These are phyloP conservation scores for Neuroscelio doddi DNA, from an alignment of 2,888 invertebrate genomes.

Conservation along the genomic window DNA sequence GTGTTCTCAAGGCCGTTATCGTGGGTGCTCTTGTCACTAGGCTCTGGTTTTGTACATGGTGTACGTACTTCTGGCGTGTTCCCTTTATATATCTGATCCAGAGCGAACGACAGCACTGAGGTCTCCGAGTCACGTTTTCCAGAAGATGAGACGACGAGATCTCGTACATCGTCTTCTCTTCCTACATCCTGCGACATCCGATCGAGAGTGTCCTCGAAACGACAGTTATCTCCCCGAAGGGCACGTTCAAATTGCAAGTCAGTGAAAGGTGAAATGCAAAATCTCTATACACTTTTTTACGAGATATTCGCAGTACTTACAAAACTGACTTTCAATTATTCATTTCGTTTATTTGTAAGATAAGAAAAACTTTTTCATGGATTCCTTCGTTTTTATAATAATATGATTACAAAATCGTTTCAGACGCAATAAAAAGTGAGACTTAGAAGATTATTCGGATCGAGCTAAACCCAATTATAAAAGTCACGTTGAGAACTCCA, in stretches of 20 bases:
- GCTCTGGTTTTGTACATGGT: slow-evolving; percentile 39
- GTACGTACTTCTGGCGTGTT: slow-evolving; percentile 41
- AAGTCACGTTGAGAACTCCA: slow-evolving; percentile 23
- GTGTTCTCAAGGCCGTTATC: slow-evolving; percentile 50
- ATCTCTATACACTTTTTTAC: too few species aligned
- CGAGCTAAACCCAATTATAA: slow-evolving; percentile 35
- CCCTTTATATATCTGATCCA: slow-evolving; percentile 47
- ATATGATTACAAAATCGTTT: too few species aligned
- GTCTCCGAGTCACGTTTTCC: slow-evolving; percentile 48
- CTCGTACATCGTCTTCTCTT: slow-evolving; percentile 30
- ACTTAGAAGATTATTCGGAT: slow-evolving; percentile 7
- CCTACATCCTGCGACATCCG: slow-evolving; percentile 46
- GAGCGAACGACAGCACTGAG: slow-evolving; percentile 31
- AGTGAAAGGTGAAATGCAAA: slow-evolving; percentile 22
- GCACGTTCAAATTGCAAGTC: slow-evolving; percentile 34
- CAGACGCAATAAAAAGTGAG: too few species aligned
- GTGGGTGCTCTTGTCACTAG: slow-evolving; percentile 45
- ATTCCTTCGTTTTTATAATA: too few species aligned
- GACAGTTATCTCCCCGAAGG: slow-evolving; percentile 37
- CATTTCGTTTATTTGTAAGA: too few species aligned
- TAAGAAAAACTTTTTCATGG: too few species aligned
- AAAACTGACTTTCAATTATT: too few species aligned
- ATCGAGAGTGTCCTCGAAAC: slow-evolving; percentile 45
- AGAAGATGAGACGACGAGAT: slow-evolving; percentile 49
- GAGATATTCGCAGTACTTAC: too few species aligned